Conservation (phyloP, 2,888 invertebrate genomes). For the Bibio marci region DNA sequence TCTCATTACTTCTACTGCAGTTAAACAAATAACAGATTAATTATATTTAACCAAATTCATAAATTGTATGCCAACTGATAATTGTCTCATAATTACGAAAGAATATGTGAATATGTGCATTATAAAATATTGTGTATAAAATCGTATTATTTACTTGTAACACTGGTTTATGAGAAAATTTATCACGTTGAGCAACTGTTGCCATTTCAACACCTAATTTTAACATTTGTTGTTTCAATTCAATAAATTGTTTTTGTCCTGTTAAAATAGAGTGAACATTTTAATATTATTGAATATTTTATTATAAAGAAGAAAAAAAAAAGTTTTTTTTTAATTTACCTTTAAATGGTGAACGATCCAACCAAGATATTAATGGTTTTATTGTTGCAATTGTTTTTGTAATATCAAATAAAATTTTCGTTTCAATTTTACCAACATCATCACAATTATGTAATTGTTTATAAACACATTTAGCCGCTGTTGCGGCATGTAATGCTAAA, state of each 20-base stretch:
- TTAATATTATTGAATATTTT: background rate
- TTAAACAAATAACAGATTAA: too few relatives aligned
- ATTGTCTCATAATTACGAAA: too few relatives aligned
- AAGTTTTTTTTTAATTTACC: constrained; percentile 16
- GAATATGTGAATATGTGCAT: too few relatives aligned
- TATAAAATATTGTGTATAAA: background rate
- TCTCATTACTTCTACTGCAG: too few relatives aligned
- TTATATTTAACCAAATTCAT: too few relatives aligned
- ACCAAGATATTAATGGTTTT: constrained; percentile 79
- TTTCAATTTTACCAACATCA: constrained; percentile 45
- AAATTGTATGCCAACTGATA: too few relatives aligned
- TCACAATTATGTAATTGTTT: constrained; percentile 45
- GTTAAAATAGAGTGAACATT: constrained; percentile 20
- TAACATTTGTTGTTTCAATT: constrained; percentile 53
- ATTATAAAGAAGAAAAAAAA: background rate
- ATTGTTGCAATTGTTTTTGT: constrained; percentile 68
- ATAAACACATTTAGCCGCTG: constrained; percentile 60
- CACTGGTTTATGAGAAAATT: constrained; percentile 74
- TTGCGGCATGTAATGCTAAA: constrained; percentile 67
- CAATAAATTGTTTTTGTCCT: constrained; percentile 49
- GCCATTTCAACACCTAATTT: constrained; percentile 73
- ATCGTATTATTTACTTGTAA: constrained; percentile 35
- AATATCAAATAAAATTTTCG: constrained; percentile 69
- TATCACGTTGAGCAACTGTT: constrained; percentile 76
- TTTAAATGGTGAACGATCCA: constrained; percentile 45